Evolutionary conservation across 2,797 vertebrate species (phyloP), one percentile per base, ranked within the genome.

Genomic region (Siniperca scherzeri): DNA sequence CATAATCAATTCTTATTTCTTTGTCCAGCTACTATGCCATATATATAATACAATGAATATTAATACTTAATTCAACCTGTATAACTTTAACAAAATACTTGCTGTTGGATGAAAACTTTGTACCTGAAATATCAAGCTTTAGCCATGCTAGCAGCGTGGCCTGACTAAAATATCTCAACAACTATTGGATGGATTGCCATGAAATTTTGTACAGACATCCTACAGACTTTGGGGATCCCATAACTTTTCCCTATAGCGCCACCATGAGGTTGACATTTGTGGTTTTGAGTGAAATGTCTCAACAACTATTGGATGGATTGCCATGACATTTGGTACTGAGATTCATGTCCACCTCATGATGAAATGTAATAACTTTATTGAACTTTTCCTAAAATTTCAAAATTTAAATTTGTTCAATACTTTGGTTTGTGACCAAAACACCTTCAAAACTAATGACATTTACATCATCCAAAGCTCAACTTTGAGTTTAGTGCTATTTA

Each of bases 21-120:
- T n/a, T 3, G 22, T 72, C 22, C 60, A 73, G 62, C 46, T 33
- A 16, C 72, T 78, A 52, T 19, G 12, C 52, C 17, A 62, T 36
- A 69, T 53, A 66, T 77, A 69, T 73, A 27, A 65, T 7, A 40
- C 27, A 53, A 70, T 83, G 79, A 81, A 89, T 89, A 87, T 65
- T 75, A 84, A 88, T 88, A 46, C 27, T 25, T 40, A 33, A 72
- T 83, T 59, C 12, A 65, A 68, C 30, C 40, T 22, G 19, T 42
- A 19, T 25, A 60, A 70, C 33, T 65, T 42, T 5, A 38, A 60
- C 14, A 59, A 57, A 59, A 59, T 11, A 68, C 25, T 33, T 61
- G 12, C 56, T 62, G 12, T 38, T 14, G 7, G 56, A 59, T 68
- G 50, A 59, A 66, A 70, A 59, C 57, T 30, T 56, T 19, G 5